phyloP scores from a whole-genome alignment of 2,797 vertebrate genomes.

The Girardinus metallicus region DNA sequence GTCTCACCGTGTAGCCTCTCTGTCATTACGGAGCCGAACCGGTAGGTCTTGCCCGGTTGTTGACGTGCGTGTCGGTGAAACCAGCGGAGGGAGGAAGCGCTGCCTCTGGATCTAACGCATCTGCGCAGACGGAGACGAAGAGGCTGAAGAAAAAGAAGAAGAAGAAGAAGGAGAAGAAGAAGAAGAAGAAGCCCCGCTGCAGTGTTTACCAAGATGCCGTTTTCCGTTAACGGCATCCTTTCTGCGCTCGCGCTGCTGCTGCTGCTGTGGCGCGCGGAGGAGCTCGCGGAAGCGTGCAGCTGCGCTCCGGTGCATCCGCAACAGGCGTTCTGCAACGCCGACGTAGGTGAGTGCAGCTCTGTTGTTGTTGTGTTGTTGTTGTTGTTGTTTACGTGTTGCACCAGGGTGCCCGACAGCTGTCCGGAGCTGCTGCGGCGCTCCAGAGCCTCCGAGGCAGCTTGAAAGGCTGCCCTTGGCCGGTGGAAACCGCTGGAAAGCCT shows the following conservation, averaged over 20 bases:
- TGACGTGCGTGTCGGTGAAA: constrained; percentile 26
- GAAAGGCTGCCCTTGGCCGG: constrained; percentile 24
- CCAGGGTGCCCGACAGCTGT: constrained; percentile 11
- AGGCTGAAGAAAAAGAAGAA: constrained; percentile 28
- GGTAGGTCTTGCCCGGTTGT: constrained; percentile 10
- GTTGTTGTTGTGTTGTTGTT: constrained; percentile 17
- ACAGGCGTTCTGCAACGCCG: constrained; percentile 98
- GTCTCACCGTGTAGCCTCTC: constrained; percentile 28
- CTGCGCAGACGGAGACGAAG: constrained; percentile 48
- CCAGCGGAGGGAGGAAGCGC: constrained; percentile 26
- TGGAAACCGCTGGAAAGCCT: constrained; percentile 43
- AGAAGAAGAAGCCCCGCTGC: constrained; percentile 12
- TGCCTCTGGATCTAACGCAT: constrained; percentile 55
- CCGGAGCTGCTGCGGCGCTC: constrained; percentile 16
- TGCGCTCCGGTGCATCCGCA: constrained; percentile 96
- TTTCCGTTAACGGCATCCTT: constrained; percentile 76
- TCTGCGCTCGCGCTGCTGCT: constrained; percentile 83
- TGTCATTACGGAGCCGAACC: constrained; percentile 30
- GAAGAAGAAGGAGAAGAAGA: background rate
- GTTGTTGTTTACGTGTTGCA: constrained; percentile 46
- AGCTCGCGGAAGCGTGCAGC: constrained; percentile 91
- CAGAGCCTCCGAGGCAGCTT: constrained; percentile 17
- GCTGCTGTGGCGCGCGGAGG: constrained; percentile 84
- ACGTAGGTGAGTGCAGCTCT: constrained; percentile 87
- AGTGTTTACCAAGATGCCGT: constrained; percentile 74